phyloP scores from a whole-genome alignment of 2,113 vertebrate species.

The Nothobranchius kuhntae region DNA sequence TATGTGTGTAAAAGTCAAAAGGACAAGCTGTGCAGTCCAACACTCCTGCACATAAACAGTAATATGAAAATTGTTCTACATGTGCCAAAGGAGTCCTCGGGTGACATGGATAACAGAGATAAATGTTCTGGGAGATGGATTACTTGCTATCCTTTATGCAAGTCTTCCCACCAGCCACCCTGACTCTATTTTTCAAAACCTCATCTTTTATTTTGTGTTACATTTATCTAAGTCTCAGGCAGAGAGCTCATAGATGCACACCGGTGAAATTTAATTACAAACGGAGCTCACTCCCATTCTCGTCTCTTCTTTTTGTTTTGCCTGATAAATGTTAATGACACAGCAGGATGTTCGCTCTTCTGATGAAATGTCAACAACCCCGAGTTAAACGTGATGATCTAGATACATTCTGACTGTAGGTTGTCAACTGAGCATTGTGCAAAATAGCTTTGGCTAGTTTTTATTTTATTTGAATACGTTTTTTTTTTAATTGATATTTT shows the following conservation, averaged over 20 bases:
- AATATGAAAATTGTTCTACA: constrained; percentile 66
- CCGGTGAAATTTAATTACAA: constrained; percentile 49
- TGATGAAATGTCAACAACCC: constrained; percentile 18
- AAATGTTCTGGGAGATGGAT: constrained; percentile 71
- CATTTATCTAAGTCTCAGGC: constrained; percentile 60
- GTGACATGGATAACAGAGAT: constrained; percentile 65
- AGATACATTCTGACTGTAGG: not conserved
- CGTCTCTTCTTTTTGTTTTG: constrained; percentile 25
- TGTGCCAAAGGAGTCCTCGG: constrained; percentile 51
- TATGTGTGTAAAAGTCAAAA: constrained; percentile 45
- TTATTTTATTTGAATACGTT: too few relatives aligned
- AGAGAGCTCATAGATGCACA: constrained; percentile 22
- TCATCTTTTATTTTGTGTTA: constrained; percentile 44
- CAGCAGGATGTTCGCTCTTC: constrained; percentile 6
- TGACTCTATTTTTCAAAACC: constrained; percentile 71
- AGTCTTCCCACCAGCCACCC: constrained; percentile 54
- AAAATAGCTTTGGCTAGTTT: too few relatives aligned
- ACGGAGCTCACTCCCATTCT: constrained; percentile 30
- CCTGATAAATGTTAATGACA: constrained; percentile 30
- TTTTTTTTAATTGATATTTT: too few relatives aligned
- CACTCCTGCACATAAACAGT: constrained; percentile 41
- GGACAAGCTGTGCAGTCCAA: constrained; percentile 46
- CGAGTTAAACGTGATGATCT: not conserved
- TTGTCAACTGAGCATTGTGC: too few relatives aligned
- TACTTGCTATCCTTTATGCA: constrained; percentile 52